These are phyloP conservation scores for Heteromormyrus szaboi DNA, from an alignment of 2,797 vertebrate genomes.

Conservation along the genomic window DNA sequence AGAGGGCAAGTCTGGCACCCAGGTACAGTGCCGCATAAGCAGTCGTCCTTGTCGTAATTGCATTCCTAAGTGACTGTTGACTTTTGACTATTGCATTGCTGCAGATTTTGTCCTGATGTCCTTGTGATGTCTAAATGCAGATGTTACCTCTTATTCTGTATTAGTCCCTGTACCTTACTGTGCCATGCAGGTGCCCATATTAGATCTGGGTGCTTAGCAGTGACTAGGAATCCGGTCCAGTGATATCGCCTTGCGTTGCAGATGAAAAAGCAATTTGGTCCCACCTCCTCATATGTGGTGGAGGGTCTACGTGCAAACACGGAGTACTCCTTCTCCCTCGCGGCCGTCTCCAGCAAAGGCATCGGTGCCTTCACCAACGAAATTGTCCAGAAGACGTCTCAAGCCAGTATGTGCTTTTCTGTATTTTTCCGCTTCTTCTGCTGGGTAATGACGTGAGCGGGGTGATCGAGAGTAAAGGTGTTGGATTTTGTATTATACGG, in stretches of 20 bases:
- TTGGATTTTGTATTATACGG: neutral
- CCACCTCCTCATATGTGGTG: constrained; percentile 74
- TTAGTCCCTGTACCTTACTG: neutral
- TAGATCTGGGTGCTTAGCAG: neutral
- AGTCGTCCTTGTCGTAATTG: neutral
- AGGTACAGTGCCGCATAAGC: constrained; percentile 61
- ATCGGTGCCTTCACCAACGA: constrained; percentile 91
- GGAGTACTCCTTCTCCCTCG: constrained; percentile 89
- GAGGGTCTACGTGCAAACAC: constrained; percentile 91
- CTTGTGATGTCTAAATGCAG: neutral
- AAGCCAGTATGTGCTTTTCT: constrained; percentile 87
- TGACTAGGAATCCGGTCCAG: neutral
- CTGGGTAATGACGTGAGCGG: neutral
- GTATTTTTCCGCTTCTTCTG: neutral
- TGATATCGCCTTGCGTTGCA: constrained; percentile 40
- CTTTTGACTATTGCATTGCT: neutral
- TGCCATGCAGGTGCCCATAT: neutral
- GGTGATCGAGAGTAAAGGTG: neutral
- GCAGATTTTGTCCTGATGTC: neutral
- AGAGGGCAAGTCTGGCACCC: constrained; percentile 73
- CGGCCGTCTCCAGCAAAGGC: constrained; percentile 87
- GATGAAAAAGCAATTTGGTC: constrained; percentile 83
- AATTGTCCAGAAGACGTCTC: constrained; percentile 85
- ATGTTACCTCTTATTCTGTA: neutral
- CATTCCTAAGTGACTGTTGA: neutral